These are phyloP conservation scores for Myrmecobius fasciatus DNA, from an alignment of 2,113 vertebrate genomes.

Conservation along the genomic window DNA sequence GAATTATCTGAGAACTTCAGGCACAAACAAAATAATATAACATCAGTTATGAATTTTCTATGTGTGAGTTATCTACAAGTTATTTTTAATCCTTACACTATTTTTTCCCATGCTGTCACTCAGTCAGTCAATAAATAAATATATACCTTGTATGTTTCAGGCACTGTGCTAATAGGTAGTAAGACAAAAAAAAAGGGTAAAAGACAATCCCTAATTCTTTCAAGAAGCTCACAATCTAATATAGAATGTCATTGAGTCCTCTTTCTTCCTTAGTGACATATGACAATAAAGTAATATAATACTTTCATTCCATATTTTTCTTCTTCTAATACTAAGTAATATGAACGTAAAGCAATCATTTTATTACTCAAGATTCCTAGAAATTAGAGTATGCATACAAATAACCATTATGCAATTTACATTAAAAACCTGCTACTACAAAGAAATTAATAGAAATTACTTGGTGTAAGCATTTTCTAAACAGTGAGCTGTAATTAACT, in stretches of 20 bases:
- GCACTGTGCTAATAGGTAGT: neutral
- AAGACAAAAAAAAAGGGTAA: neutral
- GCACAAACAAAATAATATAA: neutral
- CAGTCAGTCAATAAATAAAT: neutral
- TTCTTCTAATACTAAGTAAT: neutral
- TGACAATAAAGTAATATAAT: neutral
- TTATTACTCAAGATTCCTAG: neutral
- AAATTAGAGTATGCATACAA: neutral
- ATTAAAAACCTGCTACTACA: neutral
- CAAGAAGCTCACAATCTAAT: neutral
- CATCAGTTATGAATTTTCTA: neutral
- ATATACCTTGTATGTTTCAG: neutral
- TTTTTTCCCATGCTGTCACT: neutral
- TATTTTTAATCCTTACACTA: neutral
- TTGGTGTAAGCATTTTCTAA: neutral
- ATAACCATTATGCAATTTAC: neutral
- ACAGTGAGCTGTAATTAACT: neutral
- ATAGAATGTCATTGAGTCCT: neutral
- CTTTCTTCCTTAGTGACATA: neutral
- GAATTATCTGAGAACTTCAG: neutral
- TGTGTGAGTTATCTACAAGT: neutral
- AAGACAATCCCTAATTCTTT: neutral
- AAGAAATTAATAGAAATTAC: neutral
- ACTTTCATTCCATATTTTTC: neutral
- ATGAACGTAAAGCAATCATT: neutral